Evolutionary conservation across 1,140 invertebrate species (phyloP).

Genomic region (Gonioctena quinquepunctata): DNA sequence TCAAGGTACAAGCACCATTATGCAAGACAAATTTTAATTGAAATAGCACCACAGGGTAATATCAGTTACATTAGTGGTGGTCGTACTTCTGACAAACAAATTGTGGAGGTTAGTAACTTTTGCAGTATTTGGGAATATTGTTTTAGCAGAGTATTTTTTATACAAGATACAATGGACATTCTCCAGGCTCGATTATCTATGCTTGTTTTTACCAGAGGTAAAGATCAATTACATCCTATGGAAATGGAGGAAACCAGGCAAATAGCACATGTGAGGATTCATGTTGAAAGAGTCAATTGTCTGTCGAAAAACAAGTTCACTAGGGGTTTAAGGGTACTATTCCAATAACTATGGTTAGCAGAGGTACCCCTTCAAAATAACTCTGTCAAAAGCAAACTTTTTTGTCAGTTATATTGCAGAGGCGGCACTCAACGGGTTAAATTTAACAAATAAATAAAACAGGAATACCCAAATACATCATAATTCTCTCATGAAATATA

Average conservation of each 20-base stretch:
- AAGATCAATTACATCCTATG: slow-evolving; percentile 17
- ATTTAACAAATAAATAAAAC: too few relatives aligned
- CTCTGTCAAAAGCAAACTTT: too few relatives aligned
- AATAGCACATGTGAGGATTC: slow-evolving; percentile 13
- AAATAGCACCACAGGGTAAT: slow-evolving; percentile 27
- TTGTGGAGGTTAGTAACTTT: slow-evolving; percentile 23
- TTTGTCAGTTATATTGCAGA: too few relatives aligned
- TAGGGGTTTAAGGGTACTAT: neutral
- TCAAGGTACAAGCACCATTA: slow-evolving; percentile 31
- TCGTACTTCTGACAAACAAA: slow-evolving; percentile 26
- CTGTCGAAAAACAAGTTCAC: slow-evolving; percentile 11
- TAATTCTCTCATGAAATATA: too few relatives aligned
- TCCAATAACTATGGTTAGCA: slow-evolving; percentile 15
- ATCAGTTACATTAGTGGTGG: slow-evolving; percentile 28
- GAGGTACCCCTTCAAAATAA: too few relatives aligned
- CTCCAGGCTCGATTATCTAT: slow-evolving; percentile 1
- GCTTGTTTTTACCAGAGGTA: slow-evolving; percentile 13
- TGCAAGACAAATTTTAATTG: slow-evolving; percentile 35
- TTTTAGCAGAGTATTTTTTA: slow-evolving; percentile 31
- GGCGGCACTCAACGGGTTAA: too few relatives aligned
- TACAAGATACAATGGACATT: neutral
- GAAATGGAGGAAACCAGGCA: slow-evolving; percentile 13
- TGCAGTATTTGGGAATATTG: slow-evolving; percentile 18
- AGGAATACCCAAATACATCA: too few relatives aligned
- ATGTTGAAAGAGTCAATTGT: slow-evolving; percentile 13